These are phyloP conservation scores for Australoheros scitulus DNA, from an alignment of 2,113 vertebrate species.

Conservation along the genomic window DNA sequence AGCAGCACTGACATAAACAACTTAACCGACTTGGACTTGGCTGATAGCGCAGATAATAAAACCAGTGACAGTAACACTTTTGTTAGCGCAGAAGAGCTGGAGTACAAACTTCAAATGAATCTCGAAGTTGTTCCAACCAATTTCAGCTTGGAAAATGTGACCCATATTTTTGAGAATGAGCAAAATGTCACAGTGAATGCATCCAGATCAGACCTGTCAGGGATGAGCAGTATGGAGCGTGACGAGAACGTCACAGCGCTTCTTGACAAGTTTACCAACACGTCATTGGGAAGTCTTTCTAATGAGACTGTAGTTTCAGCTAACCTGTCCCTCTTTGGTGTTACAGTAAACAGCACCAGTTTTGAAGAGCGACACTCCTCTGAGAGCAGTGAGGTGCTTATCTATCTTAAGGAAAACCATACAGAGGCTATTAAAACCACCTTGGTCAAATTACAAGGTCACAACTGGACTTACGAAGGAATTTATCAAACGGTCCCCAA, in stretches of 20 bases:
- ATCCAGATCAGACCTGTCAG: constrained; percentile 23
- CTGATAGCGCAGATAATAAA: not conserved
- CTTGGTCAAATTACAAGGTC: constrained; percentile 50
- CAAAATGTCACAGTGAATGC: constrained; percentile 12
- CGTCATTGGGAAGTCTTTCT: constrained; percentile 23
- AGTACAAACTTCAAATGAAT: constrained; percentile 4
- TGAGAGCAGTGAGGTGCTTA: constrained; percentile 64
- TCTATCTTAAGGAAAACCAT: constrained; percentile 73
- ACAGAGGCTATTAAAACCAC: constrained; percentile 70
- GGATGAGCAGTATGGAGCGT: constrained; percentile 1
- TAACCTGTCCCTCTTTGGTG: not conserved
- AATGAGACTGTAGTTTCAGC: not conserved
- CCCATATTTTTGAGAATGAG: not conserved
- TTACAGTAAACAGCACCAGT: not conserved
- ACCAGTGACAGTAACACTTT: constrained; percentile 9
- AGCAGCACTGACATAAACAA: constrained; percentile 3
- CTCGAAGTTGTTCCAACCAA: constrained; percentile 10
- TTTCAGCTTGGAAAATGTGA: constrained; percentile 29
- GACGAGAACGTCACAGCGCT: constrained; percentile 14
- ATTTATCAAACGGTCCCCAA: constrained; percentile 49
- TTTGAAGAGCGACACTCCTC: constrained; percentile 32
- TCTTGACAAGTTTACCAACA: not conserved
- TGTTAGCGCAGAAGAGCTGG: not conserved
- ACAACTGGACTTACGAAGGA: constrained; percentile 78
- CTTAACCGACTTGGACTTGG: not conserved